Percentiles rank a stretch among this genome's conserved stretches.
phyloP scores from a whole-genome alignment of 2,113 vertebrate genomes.

The Ardeotis arabs region DNA sequence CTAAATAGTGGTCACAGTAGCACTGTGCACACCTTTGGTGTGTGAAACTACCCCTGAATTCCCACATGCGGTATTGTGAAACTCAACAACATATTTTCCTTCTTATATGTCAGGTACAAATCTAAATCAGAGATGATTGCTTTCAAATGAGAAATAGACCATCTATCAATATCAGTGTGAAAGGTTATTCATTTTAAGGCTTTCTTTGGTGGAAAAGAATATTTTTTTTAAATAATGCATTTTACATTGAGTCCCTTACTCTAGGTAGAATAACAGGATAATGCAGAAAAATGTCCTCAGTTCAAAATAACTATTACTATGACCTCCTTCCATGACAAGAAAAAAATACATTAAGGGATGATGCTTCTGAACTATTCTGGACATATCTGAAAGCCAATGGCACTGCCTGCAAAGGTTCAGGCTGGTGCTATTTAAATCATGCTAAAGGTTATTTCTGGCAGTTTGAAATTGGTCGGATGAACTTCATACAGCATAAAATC shows the following conservation, averaged over 20 bases:
- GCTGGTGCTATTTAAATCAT: slow-evolving; percentile 1
- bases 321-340: slow-evolving; percentile 9
- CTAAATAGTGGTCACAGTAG: not conserved
- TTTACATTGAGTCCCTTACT: not conserved
- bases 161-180: not conserved
- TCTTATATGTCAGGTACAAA: not conserved
- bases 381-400: slow-evolving; percentile 12
- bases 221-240: not conserved
- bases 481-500: slow-evolving; percentile 3
- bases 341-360: not conserved
- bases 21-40: not conserved
- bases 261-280: not conserved
- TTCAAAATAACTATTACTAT: slow-evolving; percentile 15
- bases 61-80: not conserved
- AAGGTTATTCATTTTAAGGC: not conserved
- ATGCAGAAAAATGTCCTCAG: not conserved
- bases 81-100: not conserved
- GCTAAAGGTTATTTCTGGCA: slow-evolving; percentile 19
- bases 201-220: not conserved
- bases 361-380: not conserved
- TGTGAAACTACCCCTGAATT: not conserved
- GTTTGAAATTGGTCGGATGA: not conserved
- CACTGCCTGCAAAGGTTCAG: not conserved
- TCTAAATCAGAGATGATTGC: not conserved
- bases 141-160: not conserved